These are phyloP conservation scores for Eupristina koningsbergeri DNA, from an alignment of 1,140 invertebrate species.

Conservation along the genomic window DNA sequence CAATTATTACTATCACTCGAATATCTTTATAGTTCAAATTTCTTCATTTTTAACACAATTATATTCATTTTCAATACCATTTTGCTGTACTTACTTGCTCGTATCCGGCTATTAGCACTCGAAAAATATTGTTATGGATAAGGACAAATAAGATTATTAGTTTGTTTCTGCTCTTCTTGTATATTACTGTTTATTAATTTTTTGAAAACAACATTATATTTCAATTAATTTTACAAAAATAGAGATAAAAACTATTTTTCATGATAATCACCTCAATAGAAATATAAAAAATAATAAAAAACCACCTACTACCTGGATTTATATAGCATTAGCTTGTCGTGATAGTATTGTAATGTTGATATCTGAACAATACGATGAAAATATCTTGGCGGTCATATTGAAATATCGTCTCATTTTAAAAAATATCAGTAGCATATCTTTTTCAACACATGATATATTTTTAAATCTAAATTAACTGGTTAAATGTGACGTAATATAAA, in stretches of 20 bases:
- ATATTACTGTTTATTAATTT: not conserved
- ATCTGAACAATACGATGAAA: not conserved
- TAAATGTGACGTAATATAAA: not conserved
- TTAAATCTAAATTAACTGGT: not conserved
- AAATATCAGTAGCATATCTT: not conserved
- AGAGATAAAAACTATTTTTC: not conserved
- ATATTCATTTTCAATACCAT: too few relatives aligned
- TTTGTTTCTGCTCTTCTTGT: not conserved
- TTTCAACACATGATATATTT: not conserved
- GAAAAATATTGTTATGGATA: not conserved
- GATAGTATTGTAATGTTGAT: not conserved
- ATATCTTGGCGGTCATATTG: not conserved
- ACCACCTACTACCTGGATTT: not conserved
- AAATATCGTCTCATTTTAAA: not conserved
- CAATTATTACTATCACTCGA: not conserved
- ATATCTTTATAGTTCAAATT: too few relatives aligned
- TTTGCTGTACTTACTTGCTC: too few relatives aligned
- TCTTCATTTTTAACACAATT: too few relatives aligned
- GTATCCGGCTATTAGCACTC: not conserved
- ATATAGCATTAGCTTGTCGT: not conserved
- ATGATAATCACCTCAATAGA: not conserved
- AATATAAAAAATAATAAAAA: not conserved
- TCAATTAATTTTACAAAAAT: not conserved
- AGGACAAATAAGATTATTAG: not conserved
- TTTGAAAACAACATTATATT: not conserved